Conservation (phyloP, 2,113 vertebrate genomes). For the Rhinogobius similis region DNA sequence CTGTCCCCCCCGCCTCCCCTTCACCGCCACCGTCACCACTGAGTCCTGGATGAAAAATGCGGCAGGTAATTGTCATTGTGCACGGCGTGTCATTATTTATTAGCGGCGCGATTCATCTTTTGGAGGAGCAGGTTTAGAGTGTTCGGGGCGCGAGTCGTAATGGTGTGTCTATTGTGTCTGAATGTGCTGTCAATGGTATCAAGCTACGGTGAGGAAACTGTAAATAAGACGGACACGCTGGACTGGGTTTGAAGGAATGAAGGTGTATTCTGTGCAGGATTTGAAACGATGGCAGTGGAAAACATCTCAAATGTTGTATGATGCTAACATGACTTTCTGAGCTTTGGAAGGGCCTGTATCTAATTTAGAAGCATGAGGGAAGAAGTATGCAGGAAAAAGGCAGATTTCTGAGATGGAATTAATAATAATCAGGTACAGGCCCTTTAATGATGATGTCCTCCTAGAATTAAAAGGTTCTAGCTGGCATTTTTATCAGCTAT, state of each 20-base stretch:
- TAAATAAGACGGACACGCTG: not conserved
- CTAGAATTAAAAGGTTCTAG: too few species aligned
- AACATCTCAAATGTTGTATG: too few species aligned
- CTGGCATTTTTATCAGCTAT: too few species aligned
- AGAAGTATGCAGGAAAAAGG: too few species aligned
- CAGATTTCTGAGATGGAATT: too few species aligned
- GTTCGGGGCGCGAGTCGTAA: slow-evolving; percentile 29
- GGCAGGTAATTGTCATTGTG: slow-evolving; percentile 84
- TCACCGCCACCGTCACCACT: not conserved
- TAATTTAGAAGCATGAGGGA: too few species aligned
- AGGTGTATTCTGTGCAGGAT: too few species aligned
- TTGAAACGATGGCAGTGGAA: too few species aligned
- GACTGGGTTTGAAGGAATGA: not conserved
- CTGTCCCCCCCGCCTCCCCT: not conserved
- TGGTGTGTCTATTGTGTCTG: not conserved
- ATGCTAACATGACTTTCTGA: not conserved
- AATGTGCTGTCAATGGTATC: not conserved
- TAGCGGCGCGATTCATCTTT: slow-evolving; percentile 82
- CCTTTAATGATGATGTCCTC: too few species aligned
- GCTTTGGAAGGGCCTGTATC: not conserved
- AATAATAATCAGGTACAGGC: too few species aligned
- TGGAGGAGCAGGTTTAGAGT: slow-evolving; percentile 72
- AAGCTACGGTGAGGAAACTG: not conserved
- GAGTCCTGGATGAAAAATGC: slow-evolving; percentile 73
- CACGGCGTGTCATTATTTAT: slow-evolving; percentile 77